Base-by-base conservation (phyloP, 2,113 vertebrate species). In the Brachyhypopomus gauderio region DNA sequence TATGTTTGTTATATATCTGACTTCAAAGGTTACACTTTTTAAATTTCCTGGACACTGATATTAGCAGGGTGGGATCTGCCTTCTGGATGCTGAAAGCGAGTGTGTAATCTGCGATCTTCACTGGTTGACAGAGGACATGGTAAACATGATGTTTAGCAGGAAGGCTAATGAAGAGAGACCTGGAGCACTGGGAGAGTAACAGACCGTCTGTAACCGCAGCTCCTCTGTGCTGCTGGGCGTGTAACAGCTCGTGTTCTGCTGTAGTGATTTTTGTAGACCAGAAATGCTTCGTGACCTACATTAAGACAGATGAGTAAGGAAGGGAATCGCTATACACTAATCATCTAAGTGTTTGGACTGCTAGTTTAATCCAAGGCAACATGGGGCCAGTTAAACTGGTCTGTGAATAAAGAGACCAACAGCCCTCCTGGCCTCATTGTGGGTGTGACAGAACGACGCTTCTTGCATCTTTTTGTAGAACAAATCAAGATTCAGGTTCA, bases 101-200 rank as follows among this genome's bases (percentile, higher is more conserved):
- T 5, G 55, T 78, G 52, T 72, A 82, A 78, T 78, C 41, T 83
- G 63, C 66, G 56, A 34, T 77, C 30, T 72, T 64, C 77, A 71
- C 48, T 79, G 85, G 87, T 87, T 89, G 87, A 90, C 85, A 81
- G 86, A 87, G 86, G 67, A 67, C 55, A 78, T 59, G 81, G 62
- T 75, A 52, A 89, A 87, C 82, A 83, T 41, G 79, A 83, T 86
- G 82, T 73, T 87, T 72, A 55, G 86, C 81, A 83, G 79, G 83
- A 83, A 67, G 86, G 85, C 77, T 84, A 88, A 89, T 91, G 89
- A 90, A 88, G 79, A 90, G 81, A 89, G 91, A 85, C 41, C 72
- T 81, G 83, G 80, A 86, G 75, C 76, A 70, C 86, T 58, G 64
- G 70, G 72, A 82, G 82, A 72, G 85, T 89, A 85, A 78, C 91